Base-by-base conservation (phyloP, 2,113 vertebrate species). In the Proterorhinus semilunaris region DNA sequence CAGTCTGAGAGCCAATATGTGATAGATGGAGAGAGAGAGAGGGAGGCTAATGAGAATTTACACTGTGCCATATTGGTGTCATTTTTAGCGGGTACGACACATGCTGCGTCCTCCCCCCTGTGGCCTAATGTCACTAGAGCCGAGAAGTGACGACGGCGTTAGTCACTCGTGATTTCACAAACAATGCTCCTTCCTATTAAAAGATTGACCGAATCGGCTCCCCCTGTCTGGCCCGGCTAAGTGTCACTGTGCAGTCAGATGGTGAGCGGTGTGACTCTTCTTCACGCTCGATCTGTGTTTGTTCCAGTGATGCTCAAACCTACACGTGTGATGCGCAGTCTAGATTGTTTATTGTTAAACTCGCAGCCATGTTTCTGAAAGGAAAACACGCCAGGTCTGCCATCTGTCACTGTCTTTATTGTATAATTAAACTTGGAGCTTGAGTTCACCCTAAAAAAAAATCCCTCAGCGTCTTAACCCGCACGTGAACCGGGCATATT, bases 231-330 rank as follows among this genome's bases (percentile, higher is more conserved):
- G 55, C 12, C 55, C 11, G 9, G 55, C 11, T 10, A 42, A 42
- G 65, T 66, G 72, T 71, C 48, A n/a, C 58, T 59, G 66, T 62
- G 65, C 47, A 42, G 78, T 84, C 83, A 87, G 82, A 82, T 83
- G 82, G 64, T 66, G 57, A 84, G 75, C 86, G 49, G 53, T 80
- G 53, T 72, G 85, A 83, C 63, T 81, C 78, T 65, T 84, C 82
- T 36, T 78, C 83, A 85, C 81, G 62, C 11, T 4, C 71, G 11
- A 58, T 81, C 83, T 77, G 86, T 72, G 70, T 75, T 84, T 86
- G 82, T 85, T 87, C 77, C 83, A 67, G 80, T 89, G 86, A 74
- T 45, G 53, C 72, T 76, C 57, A 66, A 66, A 80, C 76, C 69
- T 79, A 76, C 66, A 66, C 72, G 73, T 65, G 51, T 71, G 69